A percentile compares a stretch with the other conserved stretches of the same genome.
Conservation (phyloP, 2,113 vertebrate genomes). For the Brachypodius melanocephalos region DNA sequence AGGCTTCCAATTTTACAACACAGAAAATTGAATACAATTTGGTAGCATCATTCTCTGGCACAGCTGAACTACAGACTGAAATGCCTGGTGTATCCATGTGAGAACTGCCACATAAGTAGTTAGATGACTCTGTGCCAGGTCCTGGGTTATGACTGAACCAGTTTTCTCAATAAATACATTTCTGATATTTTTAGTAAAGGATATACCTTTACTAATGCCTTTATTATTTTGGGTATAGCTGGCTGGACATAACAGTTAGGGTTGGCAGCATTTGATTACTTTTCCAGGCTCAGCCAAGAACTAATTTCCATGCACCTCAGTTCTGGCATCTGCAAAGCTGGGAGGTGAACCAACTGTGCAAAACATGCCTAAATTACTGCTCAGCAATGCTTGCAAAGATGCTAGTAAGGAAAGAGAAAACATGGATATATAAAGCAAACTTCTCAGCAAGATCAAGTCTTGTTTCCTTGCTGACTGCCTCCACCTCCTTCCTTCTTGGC, state of each 20-base stretch:
- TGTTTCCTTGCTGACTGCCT: not conserved
- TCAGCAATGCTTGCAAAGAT: not conserved
- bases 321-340: not conserved
- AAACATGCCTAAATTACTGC: not conserved
- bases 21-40: slow-evolving; percentile 21
- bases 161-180: not conserved
- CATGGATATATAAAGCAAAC: not conserved
- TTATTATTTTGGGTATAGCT: not conserved
- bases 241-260: not conserved
- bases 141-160: not conserved
- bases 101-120: not conserved
- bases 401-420: not conserved
- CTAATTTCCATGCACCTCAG: not conserved
- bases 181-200: not conserved
- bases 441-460: not conserved
- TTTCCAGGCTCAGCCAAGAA: not conserved
- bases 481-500: not conserved
- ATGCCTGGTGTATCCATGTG: not conserved
- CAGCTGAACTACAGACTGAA: not conserved
- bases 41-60: not conserved
- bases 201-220: not conserved
- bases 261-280: not conserved
- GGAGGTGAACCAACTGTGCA: not conserved
- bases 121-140: not conserved
- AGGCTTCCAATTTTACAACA: not conserved